A percentile compares a stretch with the other conserved stretches of the same genome.
Evolutionary conservation across 2,113 vertebrate genomes (phyloP).

Genomic region (Marmota flaviventris): DNA sequence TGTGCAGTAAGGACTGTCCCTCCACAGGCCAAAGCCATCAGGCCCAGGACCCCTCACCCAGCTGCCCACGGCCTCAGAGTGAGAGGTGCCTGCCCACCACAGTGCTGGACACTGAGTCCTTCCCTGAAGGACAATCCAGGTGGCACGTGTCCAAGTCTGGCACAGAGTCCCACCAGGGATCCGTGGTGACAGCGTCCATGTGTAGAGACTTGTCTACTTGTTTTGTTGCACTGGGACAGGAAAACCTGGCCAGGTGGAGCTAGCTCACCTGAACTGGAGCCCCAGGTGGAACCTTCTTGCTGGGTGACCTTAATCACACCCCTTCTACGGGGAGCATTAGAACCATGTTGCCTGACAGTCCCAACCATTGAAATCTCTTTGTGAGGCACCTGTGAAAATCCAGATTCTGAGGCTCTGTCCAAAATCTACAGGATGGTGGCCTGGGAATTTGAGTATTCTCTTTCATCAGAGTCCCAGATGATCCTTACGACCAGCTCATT

Average conservation of each 20-base stretch:
- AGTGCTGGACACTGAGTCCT: background rate
- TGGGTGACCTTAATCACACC: background rate
- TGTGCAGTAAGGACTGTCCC: background rate
- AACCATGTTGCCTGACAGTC: background rate
- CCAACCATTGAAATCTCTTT: background rate
- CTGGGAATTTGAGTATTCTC: background rate
- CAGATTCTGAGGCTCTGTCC: background rate
- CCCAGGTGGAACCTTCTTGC: background rate
- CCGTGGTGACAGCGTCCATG: background rate
- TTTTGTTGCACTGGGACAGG: background rate
- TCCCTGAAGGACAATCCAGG: too few relatives aligned
- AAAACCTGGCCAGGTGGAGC: background rate
- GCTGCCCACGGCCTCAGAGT: too few relatives aligned
- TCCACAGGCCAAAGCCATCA: background rate
- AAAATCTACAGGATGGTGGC: background rate
- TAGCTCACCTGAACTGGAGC: background rate
- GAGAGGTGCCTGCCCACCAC: background rate
- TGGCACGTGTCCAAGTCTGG: background rate
- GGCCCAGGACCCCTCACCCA: fast-evolving
- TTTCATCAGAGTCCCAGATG: background rate
- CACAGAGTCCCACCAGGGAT: background rate
- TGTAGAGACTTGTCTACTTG: background rate
- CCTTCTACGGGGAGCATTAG: background rate
- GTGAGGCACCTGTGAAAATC: background rate
- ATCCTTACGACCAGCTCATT: background rate